These are phyloP conservation scores for Calameuta idolon DNA, from an alignment of 2,888 invertebrate species.

Conservation along the genomic window DNA sequence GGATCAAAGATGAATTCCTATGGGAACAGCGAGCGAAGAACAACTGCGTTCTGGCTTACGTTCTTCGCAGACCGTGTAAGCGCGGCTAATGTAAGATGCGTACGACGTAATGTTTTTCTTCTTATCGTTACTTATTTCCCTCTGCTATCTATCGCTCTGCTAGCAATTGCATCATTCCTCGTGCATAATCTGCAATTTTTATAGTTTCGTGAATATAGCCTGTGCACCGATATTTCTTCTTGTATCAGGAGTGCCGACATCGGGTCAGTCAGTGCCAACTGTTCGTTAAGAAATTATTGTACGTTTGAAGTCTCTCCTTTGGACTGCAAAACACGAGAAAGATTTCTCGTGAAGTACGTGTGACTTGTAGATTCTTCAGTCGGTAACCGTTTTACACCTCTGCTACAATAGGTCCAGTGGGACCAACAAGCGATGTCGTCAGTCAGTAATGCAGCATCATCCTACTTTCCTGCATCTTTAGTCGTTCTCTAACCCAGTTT, in stretches of 20 bases:
- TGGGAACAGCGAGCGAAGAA: not conserved
- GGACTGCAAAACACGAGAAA: not conserved
- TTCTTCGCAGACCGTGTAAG: constrained; percentile 51
- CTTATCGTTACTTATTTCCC: not conserved
- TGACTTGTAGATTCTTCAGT: not conserved
- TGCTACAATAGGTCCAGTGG: not conserved
- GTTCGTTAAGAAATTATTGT: not conserved
- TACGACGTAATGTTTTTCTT: constrained; percentile 25
- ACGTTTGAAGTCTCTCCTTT: not conserved
- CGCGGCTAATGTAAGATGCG: constrained; percentile 46
- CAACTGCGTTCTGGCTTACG: constrained; percentile 39
- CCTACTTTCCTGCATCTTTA: constrained; percentile 2
- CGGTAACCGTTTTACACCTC: not conserved
- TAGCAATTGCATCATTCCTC: not conserved
- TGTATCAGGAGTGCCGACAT: not conserved
- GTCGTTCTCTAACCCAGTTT: not conserved
- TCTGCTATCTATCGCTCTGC: not conserved
- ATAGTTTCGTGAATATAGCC: not conserved
- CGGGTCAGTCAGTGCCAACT: not conserved
- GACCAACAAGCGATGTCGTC: not conserved
- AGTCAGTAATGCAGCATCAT: not conserved
- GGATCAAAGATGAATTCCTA: not conserved
- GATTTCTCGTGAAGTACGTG: not conserved
- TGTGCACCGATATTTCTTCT: not conserved
- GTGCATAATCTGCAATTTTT: not conserved